Base-by-base conservation (phyloP, 2,797 vertebrate species). In the Diplodus puntazzo region DNA sequence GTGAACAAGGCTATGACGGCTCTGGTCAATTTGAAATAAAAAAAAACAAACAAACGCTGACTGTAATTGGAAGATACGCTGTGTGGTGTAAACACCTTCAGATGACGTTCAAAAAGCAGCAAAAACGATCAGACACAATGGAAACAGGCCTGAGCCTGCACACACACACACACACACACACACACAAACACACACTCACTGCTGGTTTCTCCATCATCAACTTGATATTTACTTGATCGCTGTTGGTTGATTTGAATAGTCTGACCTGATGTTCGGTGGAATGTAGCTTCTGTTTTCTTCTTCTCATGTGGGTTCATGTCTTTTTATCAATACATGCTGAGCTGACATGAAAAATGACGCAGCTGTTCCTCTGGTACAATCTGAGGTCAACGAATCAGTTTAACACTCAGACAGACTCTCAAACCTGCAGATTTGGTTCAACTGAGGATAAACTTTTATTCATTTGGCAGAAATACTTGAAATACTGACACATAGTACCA, bases 201-300 rank as follows among this genome's bases (percentile, higher is more conserved):
- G 77, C 78, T 85, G 82, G 72, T 83, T 86, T 81, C 54, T 43
- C 49, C 21, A 11, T 75, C 55, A 46, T 77, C 66, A 9, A 79
- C 86, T 80, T 84, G 72, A 81, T 70, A 45, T 83, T 69, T 71
- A 80, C 80, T 79, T 69, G 77, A 80, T 82, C 4, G 69, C 60
- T 77, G 68, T 85, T 54, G 39, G 60, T 80, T 49, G 50, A 55
- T 68, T 73, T 68, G 62, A 84, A 66, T 17, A 25, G 45, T 84
- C 53, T 12, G 8, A 62, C 55, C 64, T 75, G 46, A 68, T 73
- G 62, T 69, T 69, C 25, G 73, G 69, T 79, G 59, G 83, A 85
- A 89, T 90, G 81, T 85, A 87, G 77, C 81, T 43, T 75, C 43
- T 21, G 69, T 82, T 79, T 75, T 77, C 60, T 46, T 75, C 72